These are phyloP conservation scores for Calcarius lapponicus DNA, from an alignment of 2,797 vertebrate genomes.

Conservation along the genomic window DNA sequence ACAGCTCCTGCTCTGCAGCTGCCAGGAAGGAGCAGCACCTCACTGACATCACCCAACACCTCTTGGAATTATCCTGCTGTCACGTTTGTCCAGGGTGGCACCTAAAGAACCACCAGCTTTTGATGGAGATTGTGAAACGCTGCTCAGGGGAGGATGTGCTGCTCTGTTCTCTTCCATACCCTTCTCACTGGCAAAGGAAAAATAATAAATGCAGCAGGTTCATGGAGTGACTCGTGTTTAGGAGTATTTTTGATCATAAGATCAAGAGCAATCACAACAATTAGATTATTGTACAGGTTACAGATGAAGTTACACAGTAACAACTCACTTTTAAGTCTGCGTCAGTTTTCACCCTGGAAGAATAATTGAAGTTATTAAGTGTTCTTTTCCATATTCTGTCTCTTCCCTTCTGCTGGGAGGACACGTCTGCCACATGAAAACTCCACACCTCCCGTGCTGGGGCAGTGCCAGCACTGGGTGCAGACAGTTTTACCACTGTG, in stretches of 20 bases:
- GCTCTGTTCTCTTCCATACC: neutral
- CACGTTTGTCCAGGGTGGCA: accelerated
- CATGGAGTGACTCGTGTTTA: neutral
- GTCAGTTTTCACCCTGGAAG: neutral
- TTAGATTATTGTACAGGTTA: neutral
- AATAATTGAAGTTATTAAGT: neutral
- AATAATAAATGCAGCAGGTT: neutral
- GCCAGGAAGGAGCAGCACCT: neutral
- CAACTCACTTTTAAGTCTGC: neutral
- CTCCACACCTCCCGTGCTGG: neutral
- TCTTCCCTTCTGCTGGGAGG: neutral
- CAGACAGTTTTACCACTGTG: neutral
- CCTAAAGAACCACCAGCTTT: neutral
- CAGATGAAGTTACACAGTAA: neutral
- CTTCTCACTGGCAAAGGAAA: neutral
- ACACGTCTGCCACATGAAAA: neutral
- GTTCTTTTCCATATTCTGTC: neutral
- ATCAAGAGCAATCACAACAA: neutral
- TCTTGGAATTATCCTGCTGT: neutral
- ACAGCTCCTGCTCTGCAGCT: neutral
- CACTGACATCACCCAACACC: neutral
- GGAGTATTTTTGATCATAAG: neutral
- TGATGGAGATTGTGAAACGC: neutral
- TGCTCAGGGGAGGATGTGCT: neutral
- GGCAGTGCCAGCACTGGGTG: neutral